Conservation (phyloP, 2,797 vertebrate genomes). For the Phoeniculus purpureus region DNA sequence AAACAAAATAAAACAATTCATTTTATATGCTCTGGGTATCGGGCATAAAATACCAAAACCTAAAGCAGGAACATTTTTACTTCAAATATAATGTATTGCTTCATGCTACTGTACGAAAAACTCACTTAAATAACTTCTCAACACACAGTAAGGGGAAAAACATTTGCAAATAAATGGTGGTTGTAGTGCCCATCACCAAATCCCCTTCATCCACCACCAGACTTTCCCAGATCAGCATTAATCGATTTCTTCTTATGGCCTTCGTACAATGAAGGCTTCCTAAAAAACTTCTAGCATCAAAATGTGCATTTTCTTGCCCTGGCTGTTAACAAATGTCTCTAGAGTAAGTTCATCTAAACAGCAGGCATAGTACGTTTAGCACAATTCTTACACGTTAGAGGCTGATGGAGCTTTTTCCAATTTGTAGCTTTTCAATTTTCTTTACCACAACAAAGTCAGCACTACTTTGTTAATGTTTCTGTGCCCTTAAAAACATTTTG, state of each 20-base stretch:
- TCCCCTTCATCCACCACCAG: background rate
- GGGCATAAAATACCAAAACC: conserved; percentile 9
- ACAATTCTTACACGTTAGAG: background rate
- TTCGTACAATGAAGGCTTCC: background rate
- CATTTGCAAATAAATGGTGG: background rate
- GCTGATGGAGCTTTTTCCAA: background rate
- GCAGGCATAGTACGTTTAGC: background rate
- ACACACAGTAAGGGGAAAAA: background rate
- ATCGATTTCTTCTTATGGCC: background rate
- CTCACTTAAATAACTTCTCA: background rate
- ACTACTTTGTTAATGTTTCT: background rate
- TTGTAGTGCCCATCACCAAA: background rate
- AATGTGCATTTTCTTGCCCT: background rate
- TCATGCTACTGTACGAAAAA: background rate
- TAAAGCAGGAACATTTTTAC: background rate
- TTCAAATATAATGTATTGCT: background rate
- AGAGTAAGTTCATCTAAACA: background rate
- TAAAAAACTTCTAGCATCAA: background rate
- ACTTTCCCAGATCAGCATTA: background rate
- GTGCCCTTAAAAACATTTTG: background rate
- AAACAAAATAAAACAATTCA: conserved; percentile 52
- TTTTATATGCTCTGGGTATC: background rate
- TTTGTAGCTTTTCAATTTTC: background rate
- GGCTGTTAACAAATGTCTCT: background rate
- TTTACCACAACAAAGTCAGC: background rate